A percentile compares a stretch with the other conserved stretches of the same genome.
Evolutionary conservation across 1,140 invertebrate genomes (phyloP).

Genomic region (Physella acuta): DNA sequence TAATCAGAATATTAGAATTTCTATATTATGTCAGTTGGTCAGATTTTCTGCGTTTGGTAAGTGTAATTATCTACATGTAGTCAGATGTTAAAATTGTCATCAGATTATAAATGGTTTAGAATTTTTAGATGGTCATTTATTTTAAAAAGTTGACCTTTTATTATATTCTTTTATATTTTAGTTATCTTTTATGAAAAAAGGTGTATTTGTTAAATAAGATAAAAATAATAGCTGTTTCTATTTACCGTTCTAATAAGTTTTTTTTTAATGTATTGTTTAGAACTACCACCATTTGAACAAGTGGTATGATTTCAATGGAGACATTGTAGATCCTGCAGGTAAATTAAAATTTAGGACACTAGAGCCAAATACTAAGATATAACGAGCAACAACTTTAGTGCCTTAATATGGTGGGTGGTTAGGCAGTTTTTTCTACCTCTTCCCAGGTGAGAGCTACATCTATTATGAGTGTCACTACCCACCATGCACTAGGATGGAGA

Average conservation of each 20-base stretch:
- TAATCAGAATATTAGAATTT: neutral
- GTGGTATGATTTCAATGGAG: constrained; percentile 62
- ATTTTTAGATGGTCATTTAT: too few relatives aligned
- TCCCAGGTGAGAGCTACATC: constrained; percentile 55
- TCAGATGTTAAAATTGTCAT: neutral
- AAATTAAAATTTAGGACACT: neutral
- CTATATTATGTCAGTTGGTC: neutral
- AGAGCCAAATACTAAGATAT: neutral
- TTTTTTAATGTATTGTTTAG: too few relatives aligned
- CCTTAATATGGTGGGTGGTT: too few relatives aligned
- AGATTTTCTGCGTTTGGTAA: neutral
- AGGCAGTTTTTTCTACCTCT: too few relatives aligned
- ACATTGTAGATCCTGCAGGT: constrained; percentile 58
- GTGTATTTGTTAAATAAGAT: neutral
- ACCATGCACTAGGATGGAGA: constrained; percentile 65
- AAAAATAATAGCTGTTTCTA: neutral
- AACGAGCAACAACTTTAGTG: too few relatives aligned
- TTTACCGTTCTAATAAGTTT: too few relatives aligned
- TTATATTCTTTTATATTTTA: neutral
- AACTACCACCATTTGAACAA: constrained; percentile 31
- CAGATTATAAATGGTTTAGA: neutral
- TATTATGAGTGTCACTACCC: constrained; percentile 67
- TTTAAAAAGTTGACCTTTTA: neutral
- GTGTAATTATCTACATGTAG: neutral
- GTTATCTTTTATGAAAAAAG: neutral